phyloP scores from a whole-genome alignment of 2,888 invertebrate genomes.

The Xestobium rufovillosum region DNA sequence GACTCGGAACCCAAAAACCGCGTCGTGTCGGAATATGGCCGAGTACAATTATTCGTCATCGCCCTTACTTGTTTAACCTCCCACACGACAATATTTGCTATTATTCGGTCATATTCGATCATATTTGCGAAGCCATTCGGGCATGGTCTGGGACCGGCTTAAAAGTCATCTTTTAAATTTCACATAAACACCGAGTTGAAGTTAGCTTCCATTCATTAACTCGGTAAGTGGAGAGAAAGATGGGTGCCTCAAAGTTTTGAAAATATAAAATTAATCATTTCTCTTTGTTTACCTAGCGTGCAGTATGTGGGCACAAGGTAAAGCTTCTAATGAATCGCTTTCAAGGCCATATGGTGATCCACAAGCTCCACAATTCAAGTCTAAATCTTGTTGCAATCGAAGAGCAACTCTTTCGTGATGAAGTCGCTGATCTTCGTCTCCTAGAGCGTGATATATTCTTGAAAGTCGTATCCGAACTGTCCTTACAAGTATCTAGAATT shows the following conservation, averaged over 20 bases:
- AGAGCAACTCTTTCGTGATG: conserved; percentile 67
- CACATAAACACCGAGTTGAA: too few relatives aligned
- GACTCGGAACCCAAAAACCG: too few relatives aligned
- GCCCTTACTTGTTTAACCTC: too few relatives aligned
- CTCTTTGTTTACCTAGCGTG: conserved; percentile 65
- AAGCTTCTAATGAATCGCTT: conserved; percentile 66
- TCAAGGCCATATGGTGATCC: conserved; percentile 69
- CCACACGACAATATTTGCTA: too few relatives aligned
- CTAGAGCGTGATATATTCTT: conserved; percentile 72
- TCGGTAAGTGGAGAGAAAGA: background rate
- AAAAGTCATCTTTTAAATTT: too few relatives aligned
- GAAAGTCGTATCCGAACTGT: conserved; percentile 72
- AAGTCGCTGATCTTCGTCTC: conserved; percentile 71
- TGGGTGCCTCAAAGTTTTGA: too few relatives aligned
- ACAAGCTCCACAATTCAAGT: conserved; percentile 75
- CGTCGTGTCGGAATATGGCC: too few relatives aligned
- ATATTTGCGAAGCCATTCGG: too few relatives aligned
- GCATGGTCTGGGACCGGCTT: too few relatives aligned
- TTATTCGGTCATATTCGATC: too few relatives aligned
- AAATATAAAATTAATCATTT: too few relatives aligned
- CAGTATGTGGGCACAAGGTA: conserved; percentile 82
- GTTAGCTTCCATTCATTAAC: background rate
- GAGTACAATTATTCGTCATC: too few relatives aligned
- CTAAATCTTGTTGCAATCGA: conserved; percentile 59
- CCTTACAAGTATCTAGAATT: conserved; percentile 63